Conservation (phyloP, 2,888 invertebrate genomes). For the Cynaeus angustus region DNA sequence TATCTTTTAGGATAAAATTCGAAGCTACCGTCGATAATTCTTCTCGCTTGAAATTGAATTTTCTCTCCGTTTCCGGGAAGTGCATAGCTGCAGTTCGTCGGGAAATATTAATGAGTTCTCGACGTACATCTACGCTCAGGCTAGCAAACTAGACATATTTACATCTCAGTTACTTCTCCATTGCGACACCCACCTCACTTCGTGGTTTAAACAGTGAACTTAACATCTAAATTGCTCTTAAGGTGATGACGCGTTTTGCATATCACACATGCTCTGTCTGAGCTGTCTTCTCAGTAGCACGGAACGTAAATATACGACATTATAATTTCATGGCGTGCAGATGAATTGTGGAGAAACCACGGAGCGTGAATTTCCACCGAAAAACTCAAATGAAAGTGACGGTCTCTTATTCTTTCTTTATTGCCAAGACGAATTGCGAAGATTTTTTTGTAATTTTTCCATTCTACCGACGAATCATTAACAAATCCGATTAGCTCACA, state of each 20-base stretch:
- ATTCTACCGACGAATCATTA: conserved; percentile 19
- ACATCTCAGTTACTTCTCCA: conserved; percentile 5
- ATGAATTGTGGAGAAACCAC: conserved; percentile 11
- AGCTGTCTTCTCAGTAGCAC: conserved; percentile 5
- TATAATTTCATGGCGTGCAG: conserved; percentile 15
- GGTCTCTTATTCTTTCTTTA: neutral
- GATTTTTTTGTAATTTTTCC: too few relatives aligned
- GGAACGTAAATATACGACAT: conserved; percentile 11
- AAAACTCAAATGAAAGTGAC: conserved; percentile 1
- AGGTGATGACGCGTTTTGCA: conserved; percentile 51
- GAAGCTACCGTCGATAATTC: too few relatives aligned
- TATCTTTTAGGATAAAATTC: too few relatives aligned
- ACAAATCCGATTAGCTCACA: neutral
- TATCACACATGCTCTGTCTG: conserved; percentile 31
- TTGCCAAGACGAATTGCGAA: too few relatives aligned
- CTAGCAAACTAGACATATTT: conserved; percentile 22
- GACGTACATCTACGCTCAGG: conserved; percentile 5
- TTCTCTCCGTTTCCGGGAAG: neutral
- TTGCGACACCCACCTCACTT: conserved; percentile 17
- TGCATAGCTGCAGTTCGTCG: neutral
- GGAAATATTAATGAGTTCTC: conserved; percentile 3
- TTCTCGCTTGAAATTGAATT: too few relatives aligned
- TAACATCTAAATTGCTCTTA: conserved; percentile 52
- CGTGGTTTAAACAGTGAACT: conserved; percentile 29
- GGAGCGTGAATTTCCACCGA: neutral